Conservation (phyloP, 2,888 invertebrate species). For the Mesorhabditis sp. region DNA sequence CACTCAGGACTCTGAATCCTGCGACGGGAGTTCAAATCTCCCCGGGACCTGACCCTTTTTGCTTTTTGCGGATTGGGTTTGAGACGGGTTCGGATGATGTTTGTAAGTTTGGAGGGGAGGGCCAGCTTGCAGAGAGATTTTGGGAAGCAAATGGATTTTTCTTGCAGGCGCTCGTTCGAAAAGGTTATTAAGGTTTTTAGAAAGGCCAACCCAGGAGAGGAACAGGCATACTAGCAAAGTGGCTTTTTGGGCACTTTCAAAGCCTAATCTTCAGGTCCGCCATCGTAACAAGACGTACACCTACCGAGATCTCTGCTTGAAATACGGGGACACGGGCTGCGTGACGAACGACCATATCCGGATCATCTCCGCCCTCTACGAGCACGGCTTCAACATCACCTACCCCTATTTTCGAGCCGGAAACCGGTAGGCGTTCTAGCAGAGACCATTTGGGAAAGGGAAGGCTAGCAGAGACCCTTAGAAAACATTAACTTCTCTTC, state of each 20-base stretch:
- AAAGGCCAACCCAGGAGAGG: background rate
- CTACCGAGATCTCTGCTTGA: conserved; percentile 42
- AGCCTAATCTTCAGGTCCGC: conserved; percentile 17
- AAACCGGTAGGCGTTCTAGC: conserved; percentile 15
- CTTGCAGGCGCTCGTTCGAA: background rate
- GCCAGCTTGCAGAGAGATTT: too few species aligned
- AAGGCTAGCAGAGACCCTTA: background rate
- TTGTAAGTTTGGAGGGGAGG: too few species aligned
- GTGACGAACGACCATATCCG: conserved; percentile 38
- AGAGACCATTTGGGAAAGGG: too few species aligned
- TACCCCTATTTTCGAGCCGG: conserved; percentile 43
- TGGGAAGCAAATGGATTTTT: background rate
- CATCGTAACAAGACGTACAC: conserved; percentile 26
- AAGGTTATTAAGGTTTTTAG: background rate
- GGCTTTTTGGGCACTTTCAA: background rate
- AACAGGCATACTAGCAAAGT: too few species aligned
- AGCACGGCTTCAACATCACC: conserved; percentile 41
- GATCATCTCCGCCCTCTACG: conserved; percentile 33
- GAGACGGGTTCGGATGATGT: too few species aligned
- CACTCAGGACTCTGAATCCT: conserved; percentile 38
- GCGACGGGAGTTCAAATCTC: conserved; percentile 17
- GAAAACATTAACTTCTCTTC: conserved; percentile 9
- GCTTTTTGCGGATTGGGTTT: too few species aligned
- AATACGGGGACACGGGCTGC: conserved; percentile 32
- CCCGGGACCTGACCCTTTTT: background rate